Conservation (phyloP, 1,140 invertebrate species). For the Drosophila asahinai region DNA sequence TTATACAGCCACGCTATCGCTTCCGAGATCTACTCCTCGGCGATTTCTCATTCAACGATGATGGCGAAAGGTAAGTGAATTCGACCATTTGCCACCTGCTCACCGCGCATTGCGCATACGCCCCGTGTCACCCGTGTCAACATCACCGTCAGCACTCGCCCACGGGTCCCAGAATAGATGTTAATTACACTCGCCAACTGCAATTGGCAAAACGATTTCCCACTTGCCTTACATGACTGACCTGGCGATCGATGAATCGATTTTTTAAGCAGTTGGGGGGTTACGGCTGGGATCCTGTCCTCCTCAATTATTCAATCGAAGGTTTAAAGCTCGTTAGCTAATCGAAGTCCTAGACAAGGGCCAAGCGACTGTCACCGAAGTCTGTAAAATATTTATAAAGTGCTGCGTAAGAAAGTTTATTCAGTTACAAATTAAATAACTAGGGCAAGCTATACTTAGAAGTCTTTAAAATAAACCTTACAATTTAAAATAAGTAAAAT, state of each 20-base stretch:
- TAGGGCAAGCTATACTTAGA: not conserved
- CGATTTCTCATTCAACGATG: slow-evolving; percentile 91
- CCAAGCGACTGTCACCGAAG: not conserved
- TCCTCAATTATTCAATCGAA: slow-evolving; percentile 42
- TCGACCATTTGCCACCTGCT: slow-evolving; percentile 25
- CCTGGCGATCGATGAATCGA: slow-evolving; percentile 68
- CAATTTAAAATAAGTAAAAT: no score
- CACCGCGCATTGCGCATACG: slow-evolving; percentile 59
- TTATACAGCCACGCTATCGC: slow-evolving; percentile 87
- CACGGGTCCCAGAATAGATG: slow-evolving; percentile 22
- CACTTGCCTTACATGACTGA: slow-evolving; percentile 23
- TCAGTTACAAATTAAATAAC: not conserved
- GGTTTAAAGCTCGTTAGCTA: slow-evolving; percentile 40
- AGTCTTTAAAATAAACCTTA: not conserved
- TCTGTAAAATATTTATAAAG: not conserved
- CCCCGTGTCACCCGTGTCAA: slow-evolving; percentile 20
- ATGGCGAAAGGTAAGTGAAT: slow-evolving; percentile 86
- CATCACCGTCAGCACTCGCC: not conserved
- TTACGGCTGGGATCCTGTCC: slow-evolving; percentile 18
- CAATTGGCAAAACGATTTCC: slow-evolving; percentile 47
- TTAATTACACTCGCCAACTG: slow-evolving; percentile 70
- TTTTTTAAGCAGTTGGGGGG: slow-evolving; percentile 39
- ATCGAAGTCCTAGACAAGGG: slow-evolving; percentile 6
- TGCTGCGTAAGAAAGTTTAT: not conserved
- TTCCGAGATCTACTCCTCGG: slow-evolving; percentile 92